phyloP scores from a whole-genome alignment of 2,888 invertebrate species.

The Phania funesta region DNA sequence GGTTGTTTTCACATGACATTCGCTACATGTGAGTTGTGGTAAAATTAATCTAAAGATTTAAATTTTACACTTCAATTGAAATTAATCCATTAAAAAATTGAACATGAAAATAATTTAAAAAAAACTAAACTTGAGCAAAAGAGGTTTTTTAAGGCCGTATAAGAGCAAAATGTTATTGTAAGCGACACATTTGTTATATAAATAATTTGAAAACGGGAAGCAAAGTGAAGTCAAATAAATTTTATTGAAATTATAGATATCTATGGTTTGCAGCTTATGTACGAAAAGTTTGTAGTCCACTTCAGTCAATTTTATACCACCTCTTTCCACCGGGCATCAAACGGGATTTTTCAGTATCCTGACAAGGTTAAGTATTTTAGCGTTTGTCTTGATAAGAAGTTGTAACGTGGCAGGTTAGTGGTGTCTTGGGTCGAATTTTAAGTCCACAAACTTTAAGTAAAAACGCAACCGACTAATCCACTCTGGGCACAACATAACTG shows the following conservation, averaged over 20 bases:
- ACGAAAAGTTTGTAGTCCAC: background rate
- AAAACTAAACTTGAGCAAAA: background rate
- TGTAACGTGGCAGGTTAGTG: too few species aligned
- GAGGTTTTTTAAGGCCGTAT: background rate
- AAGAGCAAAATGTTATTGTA: background rate
- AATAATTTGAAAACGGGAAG: constrained; percentile 3
- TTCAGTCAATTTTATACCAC: too few species aligned
- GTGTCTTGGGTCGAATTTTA: too few species aligned
- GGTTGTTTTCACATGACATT: constrained; percentile 41
- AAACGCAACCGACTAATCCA: too few species aligned
- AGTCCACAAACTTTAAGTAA: too few species aligned
- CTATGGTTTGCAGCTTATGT: background rate
- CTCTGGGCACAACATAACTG: too few species aligned
- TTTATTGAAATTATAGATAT: background rate
- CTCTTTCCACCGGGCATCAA: too few species aligned
- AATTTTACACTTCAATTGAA: constrained; percentile 55
- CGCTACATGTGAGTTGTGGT: constrained; percentile 11
- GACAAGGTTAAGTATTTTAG: too few species aligned
- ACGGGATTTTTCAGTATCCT: too few species aligned
- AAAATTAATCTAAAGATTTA: constrained; percentile 51
- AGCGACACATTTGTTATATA: background rate
- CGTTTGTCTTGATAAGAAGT: too few species aligned
- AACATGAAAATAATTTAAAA: background rate
- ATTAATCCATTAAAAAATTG: constrained; percentile 28
- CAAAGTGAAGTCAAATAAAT: constrained; percentile 1